Evolutionary conservation across 2,797 vertebrate species (phyloP).

Genomic region (Peromyscus eremicus): DNA sequence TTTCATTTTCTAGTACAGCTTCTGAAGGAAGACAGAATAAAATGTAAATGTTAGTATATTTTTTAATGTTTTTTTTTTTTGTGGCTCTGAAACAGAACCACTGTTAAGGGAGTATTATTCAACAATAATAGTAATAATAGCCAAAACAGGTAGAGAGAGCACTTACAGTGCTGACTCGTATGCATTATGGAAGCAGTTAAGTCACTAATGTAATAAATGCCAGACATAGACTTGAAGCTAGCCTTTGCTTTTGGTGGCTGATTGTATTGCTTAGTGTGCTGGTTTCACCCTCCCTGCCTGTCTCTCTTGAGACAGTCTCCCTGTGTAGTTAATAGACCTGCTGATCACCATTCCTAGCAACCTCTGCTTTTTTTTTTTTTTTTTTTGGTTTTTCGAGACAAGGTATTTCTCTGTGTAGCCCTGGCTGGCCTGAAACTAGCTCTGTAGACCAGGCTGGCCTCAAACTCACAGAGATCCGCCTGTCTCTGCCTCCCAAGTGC

Average conservation of each 20-base stretch:
- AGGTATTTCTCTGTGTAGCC: not conserved
- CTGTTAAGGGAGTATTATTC: not conserved
- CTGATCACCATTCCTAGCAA: not conserved
- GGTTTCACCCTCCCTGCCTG: not conserved
- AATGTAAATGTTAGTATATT: constrained; percentile 8
- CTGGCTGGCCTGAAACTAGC: not conserved
- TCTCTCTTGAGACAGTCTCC: not conserved
- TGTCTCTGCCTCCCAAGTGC: too few species aligned
- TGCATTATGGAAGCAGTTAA: not conserved
- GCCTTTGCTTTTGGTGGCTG: not conserved
- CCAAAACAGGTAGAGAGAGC: not conserved
- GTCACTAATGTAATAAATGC: not conserved
- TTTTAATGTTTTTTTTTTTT: not conserved
- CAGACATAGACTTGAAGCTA: constrained; percentile 1
- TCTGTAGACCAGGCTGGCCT: not conserved
- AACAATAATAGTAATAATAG: not conserved
- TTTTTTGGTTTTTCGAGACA: not conserved
- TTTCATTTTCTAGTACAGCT: constrained; percentile 49
- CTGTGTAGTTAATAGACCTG: not conserved
- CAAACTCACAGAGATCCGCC: not conserved
- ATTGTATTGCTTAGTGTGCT: not conserved
- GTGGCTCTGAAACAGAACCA: not conserved
- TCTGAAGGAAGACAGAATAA: constrained; percentile 41
- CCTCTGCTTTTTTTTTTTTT: not conserved
- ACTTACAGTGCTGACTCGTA: not conserved